Base-by-base conservation (phyloP, 2,888 invertebrate genomes). In the Horisme vitalbata region DNA sequence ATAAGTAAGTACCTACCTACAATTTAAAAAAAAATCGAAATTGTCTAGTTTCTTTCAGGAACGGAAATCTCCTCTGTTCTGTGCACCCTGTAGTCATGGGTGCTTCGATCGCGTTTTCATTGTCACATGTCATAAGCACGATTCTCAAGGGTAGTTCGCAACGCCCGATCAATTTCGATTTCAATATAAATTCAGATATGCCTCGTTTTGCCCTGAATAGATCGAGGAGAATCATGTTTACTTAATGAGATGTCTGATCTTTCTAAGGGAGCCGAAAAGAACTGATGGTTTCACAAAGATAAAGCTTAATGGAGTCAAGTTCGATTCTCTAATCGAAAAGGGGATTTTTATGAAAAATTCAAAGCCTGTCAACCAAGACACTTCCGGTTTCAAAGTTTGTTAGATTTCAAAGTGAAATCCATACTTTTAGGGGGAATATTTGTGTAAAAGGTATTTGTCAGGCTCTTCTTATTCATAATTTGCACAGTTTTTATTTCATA, bases 111-210 rank as follows among this genome's bases (percentile, higher is more conserved):
- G 36, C 36, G 41, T 55, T 46, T 49, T 36, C 55, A 53, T 46
- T 57, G 52, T 41, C 46, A 47, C 47, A 38, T 55, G 46, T 51
- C 57, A 38, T 41, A 36, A 11, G 20, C 46, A 50, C 41, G 35
- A 30, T 28, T 15, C 30, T 15, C 15, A 15, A 35, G 34, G 28
- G 28, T 32, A 46, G 35, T 26, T 45, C 23, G 38, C 27, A 43
- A 32, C 43, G 38, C 44, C 38, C 41, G 34, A 38, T 47, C 46
- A 36, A 50, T 45, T 46, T 45, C 41, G 35, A 31, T 35, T 38
- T 37, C 45, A 49, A 55, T 45, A 27, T 52, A 46, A 45, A 48
- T 49, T 41, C 43, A 37, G 35, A 44, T 54, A 44, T 43, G 31
- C 41, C 32, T 37, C 46, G 39, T 39, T 49, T 50, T 50, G 36